Conservation (phyloP, 64 coral and sea anemone genomes). For the Stichodactyla helianthus region DNA sequence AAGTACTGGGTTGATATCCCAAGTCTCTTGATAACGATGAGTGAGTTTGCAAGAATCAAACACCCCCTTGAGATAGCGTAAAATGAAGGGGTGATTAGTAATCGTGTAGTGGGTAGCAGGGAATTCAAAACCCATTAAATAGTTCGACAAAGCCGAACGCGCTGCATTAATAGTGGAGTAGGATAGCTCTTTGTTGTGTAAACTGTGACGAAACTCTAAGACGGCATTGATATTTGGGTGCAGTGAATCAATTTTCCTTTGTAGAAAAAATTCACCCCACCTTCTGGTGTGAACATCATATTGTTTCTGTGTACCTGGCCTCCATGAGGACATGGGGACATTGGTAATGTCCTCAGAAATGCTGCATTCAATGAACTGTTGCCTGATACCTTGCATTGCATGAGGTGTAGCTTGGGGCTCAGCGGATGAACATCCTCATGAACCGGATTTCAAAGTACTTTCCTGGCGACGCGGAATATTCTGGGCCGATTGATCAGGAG, state of each 20-base stretch:
- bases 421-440: background rate
- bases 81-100: background rate
- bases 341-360: slow-evolving; percentile 13
- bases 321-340: slow-evolving; percentile 20
- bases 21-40: slow-evolving; percentile 27
- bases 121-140: background rate
- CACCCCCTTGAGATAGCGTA: slow-evolving; percentile 29
- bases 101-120: background rate
- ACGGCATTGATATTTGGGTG: no score
- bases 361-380: background rate
- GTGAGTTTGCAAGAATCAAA: background rate
- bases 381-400: slow-evolving; percentile 3
- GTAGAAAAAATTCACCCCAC: slow-evolving; percentile 24
- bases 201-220: no score
- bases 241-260: background rate
- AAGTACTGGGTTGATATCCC: slow-evolving; percentile 17
- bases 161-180: slow-evolving; percentile 4
- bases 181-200: background rate
- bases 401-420: background rate
- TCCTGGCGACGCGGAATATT: background rate
- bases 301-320: slow-evolving; percentile 27
- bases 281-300: slow-evolving; percentile 18
- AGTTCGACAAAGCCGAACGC: no score
- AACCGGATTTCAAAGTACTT: background rate
- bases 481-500: background rate